These are phyloP conservation scores for Vanessa cardui DNA, from an alignment of 2,888 invertebrate genomes.

Conservation along the genomic window DNA sequence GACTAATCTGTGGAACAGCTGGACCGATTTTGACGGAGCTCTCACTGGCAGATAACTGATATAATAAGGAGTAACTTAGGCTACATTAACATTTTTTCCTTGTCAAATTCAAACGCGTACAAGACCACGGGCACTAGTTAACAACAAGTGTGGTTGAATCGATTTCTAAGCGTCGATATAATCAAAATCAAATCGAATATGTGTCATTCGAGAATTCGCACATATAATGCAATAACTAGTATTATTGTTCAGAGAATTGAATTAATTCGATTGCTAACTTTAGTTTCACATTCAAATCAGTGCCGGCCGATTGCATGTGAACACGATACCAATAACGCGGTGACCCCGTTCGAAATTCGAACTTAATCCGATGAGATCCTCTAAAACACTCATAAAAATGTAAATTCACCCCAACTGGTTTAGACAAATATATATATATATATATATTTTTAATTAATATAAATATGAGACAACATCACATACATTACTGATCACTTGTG, in stretches of 20 bases:
- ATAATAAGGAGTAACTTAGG: too few species aligned
- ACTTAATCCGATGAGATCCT: constrained; percentile 26
- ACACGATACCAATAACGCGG: constrained; percentile 37
- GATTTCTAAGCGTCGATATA: too few species aligned
- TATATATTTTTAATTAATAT: too few species aligned
- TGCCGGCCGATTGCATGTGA: constrained; percentile 34
- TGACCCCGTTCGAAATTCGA: constrained; percentile 30
- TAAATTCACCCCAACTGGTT: background rate
- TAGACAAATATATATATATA: background rate
- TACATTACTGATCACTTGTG: too few species aligned
- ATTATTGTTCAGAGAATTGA: constrained; percentile 28
- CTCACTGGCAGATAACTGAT: too few species aligned
- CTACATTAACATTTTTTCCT: too few species aligned
- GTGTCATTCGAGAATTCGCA: background rate
- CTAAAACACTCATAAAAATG: constrained; percentile 19
- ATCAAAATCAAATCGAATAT: background rate
- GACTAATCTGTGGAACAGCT: too few species aligned
- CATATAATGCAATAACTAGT: constrained; percentile 16
- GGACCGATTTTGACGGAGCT: too few species aligned
- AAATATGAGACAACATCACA: too few species aligned
- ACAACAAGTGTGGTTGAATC: too few species aligned
- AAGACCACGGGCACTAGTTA: too few species aligned
- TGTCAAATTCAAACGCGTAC: too few species aligned
- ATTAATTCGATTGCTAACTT: constrained; percentile 36
- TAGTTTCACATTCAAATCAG: constrained; percentile 37